Conservation (phyloP, 2,888 invertebrate species). For the Drosophila meridiana region DNA sequence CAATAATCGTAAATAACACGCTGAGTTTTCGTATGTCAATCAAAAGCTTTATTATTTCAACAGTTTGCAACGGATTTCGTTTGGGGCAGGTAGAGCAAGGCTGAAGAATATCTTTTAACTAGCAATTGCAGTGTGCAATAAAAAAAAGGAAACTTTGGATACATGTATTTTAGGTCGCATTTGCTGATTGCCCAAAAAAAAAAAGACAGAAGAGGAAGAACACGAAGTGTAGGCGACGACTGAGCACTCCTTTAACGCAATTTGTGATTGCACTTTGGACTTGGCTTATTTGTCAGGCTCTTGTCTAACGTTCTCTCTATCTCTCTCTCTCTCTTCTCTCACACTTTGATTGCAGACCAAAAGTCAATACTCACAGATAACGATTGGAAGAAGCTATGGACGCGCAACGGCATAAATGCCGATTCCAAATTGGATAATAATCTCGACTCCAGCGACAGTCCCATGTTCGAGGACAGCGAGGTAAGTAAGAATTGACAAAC, state of each 20-base stretch:
- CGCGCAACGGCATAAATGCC: conserved; percentile 84
- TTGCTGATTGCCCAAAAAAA: conserved; percentile 45
- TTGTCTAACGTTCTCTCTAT: conserved; percentile 36
- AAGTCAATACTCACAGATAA: conserved; percentile 85
- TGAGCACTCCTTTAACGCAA: conserved; percentile 38
- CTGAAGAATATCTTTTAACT: conserved; percentile 8
- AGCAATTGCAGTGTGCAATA: conserved; percentile 15
- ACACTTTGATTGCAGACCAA: conserved; percentile 82
- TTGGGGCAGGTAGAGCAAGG: neutral
- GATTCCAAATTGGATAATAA: conserved; percentile 85
- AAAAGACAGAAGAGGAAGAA: neutral
- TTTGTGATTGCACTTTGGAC: conserved; percentile 50
- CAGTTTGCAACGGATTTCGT: conserved; percentile 30
- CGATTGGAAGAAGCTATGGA: conserved; percentile 85
- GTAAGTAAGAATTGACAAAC: conserved; percentile 74
- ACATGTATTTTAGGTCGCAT: conserved; percentile 18
- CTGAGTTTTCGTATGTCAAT: conserved; percentile 62
- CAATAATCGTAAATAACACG: conserved; percentile 72
- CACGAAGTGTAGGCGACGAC: conserved; percentile 2
- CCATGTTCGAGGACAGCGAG: conserved; percentile 85
- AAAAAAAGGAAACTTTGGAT: conserved; percentile 8
- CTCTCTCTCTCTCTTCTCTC: neutral
- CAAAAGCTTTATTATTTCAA: conserved; percentile 68
- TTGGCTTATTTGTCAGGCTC: conserved; percentile 30
- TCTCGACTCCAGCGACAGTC: conserved; percentile 85